A percentile compares a stretch with the other conserved stretches of the same genome.
These are phyloP conservation scores for Lasioglossum oenotherae DNA, from an alignment of 2,888 invertebrate species.

Conservation along the genomic window DNA sequence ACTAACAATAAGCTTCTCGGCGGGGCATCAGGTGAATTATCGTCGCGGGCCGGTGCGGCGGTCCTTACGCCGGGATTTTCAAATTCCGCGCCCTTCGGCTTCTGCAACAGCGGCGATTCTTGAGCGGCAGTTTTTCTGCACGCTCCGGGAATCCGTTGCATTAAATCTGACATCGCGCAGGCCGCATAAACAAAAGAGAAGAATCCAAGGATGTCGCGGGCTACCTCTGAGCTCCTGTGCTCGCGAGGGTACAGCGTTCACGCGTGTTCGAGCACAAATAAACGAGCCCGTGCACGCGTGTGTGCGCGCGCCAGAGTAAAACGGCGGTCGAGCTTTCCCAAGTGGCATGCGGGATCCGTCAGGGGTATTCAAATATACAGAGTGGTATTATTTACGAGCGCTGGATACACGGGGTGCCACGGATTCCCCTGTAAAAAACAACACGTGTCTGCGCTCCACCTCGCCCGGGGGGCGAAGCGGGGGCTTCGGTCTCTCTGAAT, in stretches of 20 bases:
- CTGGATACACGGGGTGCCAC: conserved; percentile 74
- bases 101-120: not conserved
- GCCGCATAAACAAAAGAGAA: conserved; percentile 76
- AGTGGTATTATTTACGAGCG: conserved; percentile 82
- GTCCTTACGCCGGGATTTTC: conserved; percentile 55
- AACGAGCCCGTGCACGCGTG: conserved; percentile 40
- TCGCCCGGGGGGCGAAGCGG: not conserved
- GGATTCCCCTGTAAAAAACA: conserved; percentile 71
- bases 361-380: conserved; percentile 83
- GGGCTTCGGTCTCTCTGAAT: not conserved
- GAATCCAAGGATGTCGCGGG: conserved; percentile 67
- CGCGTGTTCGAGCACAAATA: conserved; percentile 45
- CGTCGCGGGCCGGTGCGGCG: conserved; percentile 35
- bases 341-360: conserved; percentile 82
- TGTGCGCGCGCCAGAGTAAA: conserved; percentile 19
- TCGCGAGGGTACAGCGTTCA: not conserved
- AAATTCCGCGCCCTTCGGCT: conserved; percentile 43
- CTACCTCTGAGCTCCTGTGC: not conserved
- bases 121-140: conserved; percentile 31
- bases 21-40: conserved; percentile 67
- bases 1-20: conserved; percentile 58
- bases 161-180: conserved; percentile 73
- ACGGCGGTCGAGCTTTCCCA: conserved; percentile 64
- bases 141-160: conserved; percentile 55
- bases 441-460: conserved; percentile 63